A percentile compares a stretch with the other conserved stretches of the same genome.
These are phyloP conservation scores for Apis mellifera DNA, from an alignment of 1,140 invertebrate genomes.

Conservation along the genomic window Amel_HAv3.1 CM009936.2:5457501-5458000, in stretches of 20 bases:
- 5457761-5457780: conserved; percentile 96
- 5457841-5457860: conserved; percentile 95
- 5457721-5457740: conserved; percentile 97
- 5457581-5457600: background rate
- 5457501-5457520: background rate
- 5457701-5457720: conserved; percentile 96
- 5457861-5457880: conserved; percentile 98
- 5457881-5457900: conserved; percentile 95
- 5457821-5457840: conserved; percentile 94
- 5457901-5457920: conserved; percentile 96
- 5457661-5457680: conserved; percentile 85
- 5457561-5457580: background rate
- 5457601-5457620: background rate
- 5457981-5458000: conserved; percentile 94
- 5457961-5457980: conserved; percentile 96
- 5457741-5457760: conserved; percentile 96
- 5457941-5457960: conserved; percentile 94
- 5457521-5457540: background rate
- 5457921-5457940: conserved; percentile 96
- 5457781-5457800: conserved; percentile 90
- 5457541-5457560: background rate
- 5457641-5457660: background rate
- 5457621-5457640: background rate
- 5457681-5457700: conserved; percentile 95
- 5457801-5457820: conserved; percentile 91